Evolutionary conservation across 1,140 invertebrate species (phyloP), one percentile per base, ranked within the genome.

Genomic region (Lysiphlebus fabarum): DNA sequence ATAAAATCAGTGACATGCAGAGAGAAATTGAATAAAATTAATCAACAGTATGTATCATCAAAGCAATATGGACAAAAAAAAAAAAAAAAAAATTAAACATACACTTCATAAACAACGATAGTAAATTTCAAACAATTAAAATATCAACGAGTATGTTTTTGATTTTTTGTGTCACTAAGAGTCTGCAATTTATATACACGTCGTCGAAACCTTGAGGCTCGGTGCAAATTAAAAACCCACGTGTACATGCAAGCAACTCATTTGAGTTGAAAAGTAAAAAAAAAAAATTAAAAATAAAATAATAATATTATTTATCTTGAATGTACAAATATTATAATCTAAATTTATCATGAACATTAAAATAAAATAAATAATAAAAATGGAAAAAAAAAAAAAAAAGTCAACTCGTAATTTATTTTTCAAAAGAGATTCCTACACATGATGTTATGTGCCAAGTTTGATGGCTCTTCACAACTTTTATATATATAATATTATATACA

Each of bases 101-200:
- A 56, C 11, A 8, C 7, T 37, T 6, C 34, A 8, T 47, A 47
- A 33, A 43, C 53, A 41, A 61, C 58, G 62, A 62, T 57, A 63
- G 59, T 64, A 65, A 70, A 66, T 70, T 67, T 65, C 43, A 47
- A 59, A 72, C 67, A 69, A 70, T 70, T 72, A 70, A 61, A 64
- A 61, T 64, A 64, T 64, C 62, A 58, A 55, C 54, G 38, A 41
- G n/a, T 44, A 36, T 26, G 41, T 59, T 48, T 38, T 11, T 38
- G 6, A 11, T 38, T 34, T 12, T 36, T 11, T 14, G 42, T 48
- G 26, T 43, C 43, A 33, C 11, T 51, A 2, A 34, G 47, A 26
- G 17, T 26, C 17, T 48, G 56, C 57, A 61, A 64, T 64, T 61
- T 61, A 64, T 64, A 61, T 48, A 53, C 62, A 51, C 49, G 45